These are phyloP conservation scores for Aegithalos caudatus DNA, from an alignment of 2,113 vertebrate genomes.

Conservation along the genomic window DNA sequence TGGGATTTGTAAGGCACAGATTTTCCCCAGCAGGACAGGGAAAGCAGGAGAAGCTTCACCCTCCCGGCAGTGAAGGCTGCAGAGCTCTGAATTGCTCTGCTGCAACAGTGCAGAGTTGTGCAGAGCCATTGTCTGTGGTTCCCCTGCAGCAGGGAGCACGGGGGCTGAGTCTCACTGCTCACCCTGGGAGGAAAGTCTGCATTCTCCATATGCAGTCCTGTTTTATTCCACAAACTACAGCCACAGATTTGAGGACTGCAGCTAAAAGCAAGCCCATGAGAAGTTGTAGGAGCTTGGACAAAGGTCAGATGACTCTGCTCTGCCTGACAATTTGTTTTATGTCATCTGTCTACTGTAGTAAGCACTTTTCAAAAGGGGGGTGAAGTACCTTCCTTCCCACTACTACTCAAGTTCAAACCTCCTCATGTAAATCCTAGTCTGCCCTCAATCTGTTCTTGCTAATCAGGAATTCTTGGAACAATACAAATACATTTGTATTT, in stretches of 20 bases:
- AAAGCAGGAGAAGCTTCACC: background rate
- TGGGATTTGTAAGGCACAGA: background rate
- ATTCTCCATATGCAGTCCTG: background rate
- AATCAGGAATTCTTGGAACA: background rate
- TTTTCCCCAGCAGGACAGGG: background rate
- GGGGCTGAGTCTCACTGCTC: background rate
- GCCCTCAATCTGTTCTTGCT: background rate
- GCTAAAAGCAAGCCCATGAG: background rate
- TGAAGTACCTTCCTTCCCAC: background rate
- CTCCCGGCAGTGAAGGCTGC: background rate
- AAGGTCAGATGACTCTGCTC: background rate
- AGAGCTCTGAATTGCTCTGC: background rate
- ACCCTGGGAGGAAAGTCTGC: background rate
- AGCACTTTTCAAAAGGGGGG: background rate
- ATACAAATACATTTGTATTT: background rate
- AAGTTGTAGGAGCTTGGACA: background rate
- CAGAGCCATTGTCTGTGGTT: background rate
- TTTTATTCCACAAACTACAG: background rate
- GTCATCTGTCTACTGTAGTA: background rate
- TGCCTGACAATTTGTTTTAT: background rate
- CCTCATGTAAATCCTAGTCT: background rate
- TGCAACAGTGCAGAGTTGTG: rapidly evolving
- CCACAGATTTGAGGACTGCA: background rate
- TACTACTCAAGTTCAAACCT: background rate
- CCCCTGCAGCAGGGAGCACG: background rate